A percentile compares a stretch with the other conserved stretches of the same genome.
These are phyloP conservation scores for Archaeoteleia sp. DNA, from an alignment of 2,888 invertebrate species.

Conservation along the genomic window DNA sequence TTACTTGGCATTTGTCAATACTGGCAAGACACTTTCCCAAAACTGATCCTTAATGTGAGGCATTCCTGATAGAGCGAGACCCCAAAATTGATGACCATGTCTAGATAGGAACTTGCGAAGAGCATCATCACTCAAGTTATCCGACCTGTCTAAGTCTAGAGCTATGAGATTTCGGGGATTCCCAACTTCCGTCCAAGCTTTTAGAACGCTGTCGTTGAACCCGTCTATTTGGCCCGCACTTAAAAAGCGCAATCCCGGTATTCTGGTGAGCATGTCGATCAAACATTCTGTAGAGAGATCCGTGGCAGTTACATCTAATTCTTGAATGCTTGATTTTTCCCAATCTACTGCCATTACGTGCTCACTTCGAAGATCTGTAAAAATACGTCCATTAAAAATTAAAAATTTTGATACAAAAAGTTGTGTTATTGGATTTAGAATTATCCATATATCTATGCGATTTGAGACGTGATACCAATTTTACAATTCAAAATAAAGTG, in stretches of 20 bases:
- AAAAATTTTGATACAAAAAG: no score
- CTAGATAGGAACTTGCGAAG: constrained; percentile 93
- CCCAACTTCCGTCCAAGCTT: constrained; percentile 93
- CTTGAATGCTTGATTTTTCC: constrained; percentile 96
- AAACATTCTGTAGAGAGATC: constrained; percentile 96
- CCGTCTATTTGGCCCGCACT: constrained; percentile 98
- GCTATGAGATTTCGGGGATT: constrained; percentile 85
- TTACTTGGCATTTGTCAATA: constrained; percentile 93
- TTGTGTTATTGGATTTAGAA: no score
- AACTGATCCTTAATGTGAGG: constrained; percentile 98
- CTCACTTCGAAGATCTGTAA: constrained; percentile 90
- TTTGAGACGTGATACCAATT: no score
- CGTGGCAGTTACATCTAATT: constrained; percentile 97
- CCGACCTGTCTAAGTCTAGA: constrained; percentile 95
- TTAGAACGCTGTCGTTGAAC: constrained; percentile 95
- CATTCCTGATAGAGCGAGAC: constrained; percentile 94
- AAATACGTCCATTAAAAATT: no score
- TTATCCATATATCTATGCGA: no score
- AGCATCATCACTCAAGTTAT: constrained; percentile 94
- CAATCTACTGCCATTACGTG: constrained; percentile 97
- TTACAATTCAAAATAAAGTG: no score
- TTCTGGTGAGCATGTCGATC: constrained; percentile 91
- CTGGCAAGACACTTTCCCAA: constrained; percentile 96
- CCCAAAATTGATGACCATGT: constrained; percentile 91
- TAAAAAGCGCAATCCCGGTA: constrained; percentile 90